Conservation (phyloP, 1,140 invertebrate genomes). For the Cheumatopsyche charites region DNA sequence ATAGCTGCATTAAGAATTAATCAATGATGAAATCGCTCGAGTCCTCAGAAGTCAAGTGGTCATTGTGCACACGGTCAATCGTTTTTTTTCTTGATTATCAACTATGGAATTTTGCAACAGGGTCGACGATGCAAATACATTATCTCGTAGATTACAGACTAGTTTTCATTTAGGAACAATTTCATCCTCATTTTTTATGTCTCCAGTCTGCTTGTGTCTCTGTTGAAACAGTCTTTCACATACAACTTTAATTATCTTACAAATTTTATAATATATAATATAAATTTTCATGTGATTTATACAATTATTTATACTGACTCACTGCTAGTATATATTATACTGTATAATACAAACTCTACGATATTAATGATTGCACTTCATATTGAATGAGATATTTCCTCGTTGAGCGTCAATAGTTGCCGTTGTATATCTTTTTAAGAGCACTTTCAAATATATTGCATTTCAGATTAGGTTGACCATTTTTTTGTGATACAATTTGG, state of each 20-base stretch:
- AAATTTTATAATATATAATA: conserved; percentile 11
- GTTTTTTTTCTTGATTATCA: background rate
- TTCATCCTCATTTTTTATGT: conserved; percentile 16
- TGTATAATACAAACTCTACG: conserved; percentile 16
- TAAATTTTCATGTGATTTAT: conserved; percentile 1
- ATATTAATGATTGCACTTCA: conserved; percentile 17
- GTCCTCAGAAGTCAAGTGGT: background rate
- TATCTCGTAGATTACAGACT: conserved; percentile 45
- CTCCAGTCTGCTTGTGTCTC: conserved; percentile 20
- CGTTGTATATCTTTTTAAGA: too few species aligned
- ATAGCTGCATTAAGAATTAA: too few species aligned
- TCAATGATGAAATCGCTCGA: too few species aligned
- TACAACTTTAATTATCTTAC: background rate
- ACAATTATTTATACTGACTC: conserved; percentile 23
- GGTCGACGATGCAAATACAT: conserved; percentile 12
- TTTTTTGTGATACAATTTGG: too few species aligned
- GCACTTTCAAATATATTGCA: too few species aligned
- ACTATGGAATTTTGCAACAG: conserved; percentile 24
- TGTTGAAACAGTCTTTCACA: conserved; percentile 13
- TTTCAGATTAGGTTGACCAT: too few species aligned
- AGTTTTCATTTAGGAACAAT: conserved; percentile 50
- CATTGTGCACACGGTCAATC: conserved; percentile 13
- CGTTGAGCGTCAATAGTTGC: too few species aligned
- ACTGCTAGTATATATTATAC: background rate
- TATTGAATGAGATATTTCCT: background rate